Evolutionary conservation across 2,113 vertebrate genomes (phyloP).

Genomic region (Dinomys branickii): DNA sequence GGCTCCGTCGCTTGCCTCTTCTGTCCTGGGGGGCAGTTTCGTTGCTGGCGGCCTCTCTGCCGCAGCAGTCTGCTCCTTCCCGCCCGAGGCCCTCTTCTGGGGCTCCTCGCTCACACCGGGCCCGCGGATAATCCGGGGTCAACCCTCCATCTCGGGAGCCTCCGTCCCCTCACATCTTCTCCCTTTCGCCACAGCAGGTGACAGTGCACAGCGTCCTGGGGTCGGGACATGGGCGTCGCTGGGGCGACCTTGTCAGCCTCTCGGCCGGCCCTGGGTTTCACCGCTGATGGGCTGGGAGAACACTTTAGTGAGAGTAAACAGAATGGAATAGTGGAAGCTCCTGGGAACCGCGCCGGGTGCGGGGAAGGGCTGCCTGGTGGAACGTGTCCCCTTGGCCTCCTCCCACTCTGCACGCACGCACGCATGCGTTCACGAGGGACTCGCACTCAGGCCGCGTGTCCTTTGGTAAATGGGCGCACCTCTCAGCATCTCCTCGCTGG

Average conservation of each 20-base stretch:
- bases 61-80: not conserved
- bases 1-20: accelerated
- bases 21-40: not conserved
- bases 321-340: accelerated
- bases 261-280: not conserved
- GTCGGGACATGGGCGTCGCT: accelerated
- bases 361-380: not conserved
- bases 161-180: accelerated
- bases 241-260: not conserved
- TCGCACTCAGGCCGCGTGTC: not conserved
- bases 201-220: not conserved
- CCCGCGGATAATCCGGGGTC: accelerated
- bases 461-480: not conserved
- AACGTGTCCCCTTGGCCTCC: accelerated
- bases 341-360: too few species aligned
- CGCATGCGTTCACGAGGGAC: not conserved
- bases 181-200: not conserved
- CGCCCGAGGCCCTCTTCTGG: not conserved
- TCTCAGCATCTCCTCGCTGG: not conserved
- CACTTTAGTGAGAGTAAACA: not conserved
- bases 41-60: not conserved
- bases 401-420: accelerated
- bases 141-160: not conserved
- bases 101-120: accelerated
- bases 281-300: not conserved